Percentiles rank a stretch among this genome's conserved stretches.
These are phyloP conservation scores for Bothrops alternatus DNA, from an alignment of 2,797 vertebrate genomes.

Conservation along the genomic window DNA sequence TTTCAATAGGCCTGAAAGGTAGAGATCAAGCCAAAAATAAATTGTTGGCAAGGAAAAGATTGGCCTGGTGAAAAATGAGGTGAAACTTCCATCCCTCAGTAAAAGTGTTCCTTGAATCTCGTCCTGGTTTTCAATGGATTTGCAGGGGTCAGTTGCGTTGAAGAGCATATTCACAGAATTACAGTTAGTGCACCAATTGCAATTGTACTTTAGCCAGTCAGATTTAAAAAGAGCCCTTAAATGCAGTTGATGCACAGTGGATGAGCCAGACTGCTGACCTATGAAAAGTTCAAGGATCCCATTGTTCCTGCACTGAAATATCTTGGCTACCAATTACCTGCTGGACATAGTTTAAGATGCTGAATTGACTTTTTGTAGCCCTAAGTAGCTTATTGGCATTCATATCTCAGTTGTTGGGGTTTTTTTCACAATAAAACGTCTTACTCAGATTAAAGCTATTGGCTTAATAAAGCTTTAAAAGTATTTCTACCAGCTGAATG, in stretches of 20 bases:
- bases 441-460: background rate
- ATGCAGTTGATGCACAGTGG: background rate
- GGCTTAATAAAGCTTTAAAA: background rate
- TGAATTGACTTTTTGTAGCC: background rate
- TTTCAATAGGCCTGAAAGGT: background rate
- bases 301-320: background rate
- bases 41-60: background rate
- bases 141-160: background rate
- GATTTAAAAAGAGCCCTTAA: background rate
- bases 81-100: background rate
- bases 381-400: background rate
- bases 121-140: background rate
- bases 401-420: background rate
- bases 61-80: background rate
- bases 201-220: background rate
- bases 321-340: background rate
- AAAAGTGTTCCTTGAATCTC: background rate
- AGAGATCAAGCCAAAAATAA: background rate
- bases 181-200: background rate
- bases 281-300: background rate
- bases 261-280: background rate
- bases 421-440: background rate
- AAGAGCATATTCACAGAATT: background rate
- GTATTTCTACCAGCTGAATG: background rate
- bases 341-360: background rate